phyloP scores from a whole-genome alignment of 2,797 vertebrate genomes.

The Pipistrellus pygmaeus region DNA sequence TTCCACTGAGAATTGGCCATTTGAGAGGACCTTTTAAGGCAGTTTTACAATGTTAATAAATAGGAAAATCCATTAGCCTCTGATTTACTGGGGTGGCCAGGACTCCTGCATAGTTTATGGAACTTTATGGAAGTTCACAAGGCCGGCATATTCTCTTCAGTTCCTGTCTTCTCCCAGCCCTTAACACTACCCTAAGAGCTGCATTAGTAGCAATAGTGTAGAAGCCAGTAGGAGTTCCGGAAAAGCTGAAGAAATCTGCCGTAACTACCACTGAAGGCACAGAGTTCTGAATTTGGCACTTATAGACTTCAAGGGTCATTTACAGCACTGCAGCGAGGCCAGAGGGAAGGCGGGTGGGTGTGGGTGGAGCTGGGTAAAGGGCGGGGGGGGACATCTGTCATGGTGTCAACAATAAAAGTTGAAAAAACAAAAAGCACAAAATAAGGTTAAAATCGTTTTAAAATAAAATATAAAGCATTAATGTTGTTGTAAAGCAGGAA shows the following conservation, averaged over 20 bases:
- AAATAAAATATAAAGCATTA: conserved; percentile 74
- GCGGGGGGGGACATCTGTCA: too few relatives aligned
- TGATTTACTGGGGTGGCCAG: conserved; percentile 63
- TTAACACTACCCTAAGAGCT: conserved; percentile 67
- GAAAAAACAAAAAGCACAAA: too few relatives aligned
- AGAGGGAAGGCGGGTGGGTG: too few relatives aligned
- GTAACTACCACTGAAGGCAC: conserved; percentile 58
- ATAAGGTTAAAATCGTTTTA: neutral
- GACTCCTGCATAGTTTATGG: conserved; percentile 55
- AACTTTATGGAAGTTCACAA: conserved; percentile 51
- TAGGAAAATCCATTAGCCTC: conserved; percentile 58
- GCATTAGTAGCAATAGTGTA: conserved; percentile 69
- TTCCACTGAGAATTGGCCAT: neutral
- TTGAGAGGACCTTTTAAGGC: conserved; percentile 25
- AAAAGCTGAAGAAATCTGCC: conserved; percentile 65
- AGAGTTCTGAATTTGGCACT: conserved; percentile 69
- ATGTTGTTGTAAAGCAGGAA: conserved; percentile 62
- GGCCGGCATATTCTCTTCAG: conserved; percentile 68
- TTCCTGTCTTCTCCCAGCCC: conserved; percentile 62
- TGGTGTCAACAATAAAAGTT: too few relatives aligned
- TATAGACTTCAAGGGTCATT: conserved; percentile 75
- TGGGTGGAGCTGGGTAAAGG: too few relatives aligned
- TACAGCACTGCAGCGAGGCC: too few relatives aligned
- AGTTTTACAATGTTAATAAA: conserved; percentile 70
- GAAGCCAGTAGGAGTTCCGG: conserved; percentile 74